Base-by-base conservation (phyloP, 2,888 invertebrate genomes). In the Hyalella azteca region DNA sequence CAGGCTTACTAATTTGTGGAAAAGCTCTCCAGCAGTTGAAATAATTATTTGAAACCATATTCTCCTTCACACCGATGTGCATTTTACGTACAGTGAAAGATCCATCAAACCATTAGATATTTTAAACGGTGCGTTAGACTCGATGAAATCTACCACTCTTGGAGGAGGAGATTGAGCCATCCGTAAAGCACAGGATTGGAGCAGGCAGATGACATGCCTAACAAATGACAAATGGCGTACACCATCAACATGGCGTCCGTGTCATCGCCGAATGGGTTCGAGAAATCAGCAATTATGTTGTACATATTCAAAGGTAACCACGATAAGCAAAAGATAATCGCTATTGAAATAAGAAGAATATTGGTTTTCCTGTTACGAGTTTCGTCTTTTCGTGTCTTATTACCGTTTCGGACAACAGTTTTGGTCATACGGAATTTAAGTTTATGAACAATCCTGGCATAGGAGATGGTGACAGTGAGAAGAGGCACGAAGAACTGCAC, bases 181-280 rank as follows among this genome's bases (percentile, higher is more conserved):
- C 96, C 97, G 88, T 97, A 97, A 2, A 96, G 90, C 32, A 97
- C 89, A 0, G 96, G 96, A 88, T 97, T 97, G 40, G 95, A 93
- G 85, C 95, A 96, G 1, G 96, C 95, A 77, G 95, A 95, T 13
- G 94, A 94, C 93, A 96, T 94, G 9, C 95, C 93, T 84, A 91
- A 89, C 89, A 93, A 90, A 86, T 93, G 92, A 85, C 91, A 91
- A 84, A 91, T 88, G 49, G 91, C 90, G 85, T 90, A 90, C 22
- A 87, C 86, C 85, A 93, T 90, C 75, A 91, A 89, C 89, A 91
- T 90, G 5, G 89, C 88, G 85, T 91, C 85, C 32, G 79, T 88
- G 85, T 83, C 81, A 81, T 86, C 86, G 22, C 85, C 85, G 79
- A 86, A 86, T 11, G 86, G 87, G 79, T 87, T 87, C 78, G 87